These are phyloP conservation scores for Sinocyclocheilus anshuiensis DNA, from an alignment of 2,113 vertebrate species.

Conservation along the genomic window DNA sequence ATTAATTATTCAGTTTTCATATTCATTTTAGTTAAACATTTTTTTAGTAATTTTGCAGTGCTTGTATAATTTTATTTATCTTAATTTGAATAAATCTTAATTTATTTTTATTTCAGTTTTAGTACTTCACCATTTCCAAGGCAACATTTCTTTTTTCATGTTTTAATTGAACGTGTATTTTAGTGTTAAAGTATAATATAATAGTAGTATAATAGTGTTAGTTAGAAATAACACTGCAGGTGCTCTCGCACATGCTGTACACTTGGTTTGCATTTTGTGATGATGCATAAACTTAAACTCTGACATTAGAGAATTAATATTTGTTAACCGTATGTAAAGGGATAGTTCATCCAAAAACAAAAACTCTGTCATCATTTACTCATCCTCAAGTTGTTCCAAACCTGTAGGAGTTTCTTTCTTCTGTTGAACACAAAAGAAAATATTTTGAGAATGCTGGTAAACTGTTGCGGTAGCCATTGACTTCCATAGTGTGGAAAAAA, in stretches of 20 bases:
- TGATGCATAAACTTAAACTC: background rate
- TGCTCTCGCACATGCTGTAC: background rate
- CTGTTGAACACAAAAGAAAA: no score
- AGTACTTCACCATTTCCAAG: background rate
- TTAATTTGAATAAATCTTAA: background rate
- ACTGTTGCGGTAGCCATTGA: no score
- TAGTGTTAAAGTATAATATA: background rate
- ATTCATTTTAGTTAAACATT: background rate
- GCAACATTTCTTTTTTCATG: background rate
- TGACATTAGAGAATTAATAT: background rate
- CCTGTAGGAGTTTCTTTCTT: no score
- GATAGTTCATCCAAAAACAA: no score
- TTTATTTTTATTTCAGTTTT: background rate
- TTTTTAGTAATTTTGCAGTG: background rate
- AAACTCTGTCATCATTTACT: no score
- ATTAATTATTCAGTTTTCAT: background rate
- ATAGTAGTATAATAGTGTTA: background rate
- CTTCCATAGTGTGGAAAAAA: no score
- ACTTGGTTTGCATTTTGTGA: background rate
- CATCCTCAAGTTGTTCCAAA: no score
- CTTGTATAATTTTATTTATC: background rate
- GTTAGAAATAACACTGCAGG: background rate
- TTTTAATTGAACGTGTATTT: background rate
- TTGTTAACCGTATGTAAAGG: background rate
- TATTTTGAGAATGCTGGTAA: no score